phyloP scores from a whole-genome alignment of 2,888 invertebrate genomes.

The Nemapogon koenigi region DNA sequence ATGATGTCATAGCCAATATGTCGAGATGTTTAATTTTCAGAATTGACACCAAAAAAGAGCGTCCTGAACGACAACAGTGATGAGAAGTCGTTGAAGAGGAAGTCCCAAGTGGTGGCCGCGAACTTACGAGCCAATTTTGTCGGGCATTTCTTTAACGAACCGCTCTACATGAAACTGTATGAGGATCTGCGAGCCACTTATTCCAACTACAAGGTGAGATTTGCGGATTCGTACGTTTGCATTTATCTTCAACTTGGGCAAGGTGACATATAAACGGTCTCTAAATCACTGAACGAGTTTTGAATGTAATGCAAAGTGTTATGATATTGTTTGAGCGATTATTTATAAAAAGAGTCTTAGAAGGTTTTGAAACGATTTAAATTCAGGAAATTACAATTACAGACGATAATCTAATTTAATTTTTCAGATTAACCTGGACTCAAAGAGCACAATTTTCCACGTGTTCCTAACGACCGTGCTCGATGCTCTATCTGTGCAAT shows the following conservation, averaged over 20 bases:
- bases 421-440: slow-evolving; percentile 77
- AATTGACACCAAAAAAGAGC: slow-evolving; percentile 31
- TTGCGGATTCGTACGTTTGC: background rate
- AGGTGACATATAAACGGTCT: too few species aligned
- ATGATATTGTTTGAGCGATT: too few species aligned
- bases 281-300: too few species aligned
- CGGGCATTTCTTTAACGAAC: slow-evolving; percentile 72
- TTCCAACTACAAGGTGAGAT: slow-evolving; percentile 81
- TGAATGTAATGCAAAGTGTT: too few species aligned
- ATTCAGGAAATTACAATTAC: too few species aligned
- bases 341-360: too few species aligned
- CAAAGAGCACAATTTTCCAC: slow-evolving; percentile 76
- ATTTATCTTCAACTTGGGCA: too few species aligned
- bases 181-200: slow-evolving; percentile 82
- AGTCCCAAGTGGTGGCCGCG: slow-evolving; percentile 27
- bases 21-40: slow-evolving; percentile 20
- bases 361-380: too few species aligned
- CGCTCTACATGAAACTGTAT: slow-evolving; percentile 86
- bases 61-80: slow-evolving; percentile 26
- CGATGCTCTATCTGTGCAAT: slow-evolving; percentile 70
- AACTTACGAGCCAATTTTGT: slow-evolving; percentile 48
- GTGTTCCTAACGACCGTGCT: slow-evolving; percentile 69
- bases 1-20: too few species aligned
- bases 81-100: slow-evolving; percentile 44
- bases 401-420: too few species aligned